A percentile compares a stretch with the other conserved stretches of the same genome.
phyloP scores from a whole-genome alignment of 2,113 vertebrate species.

The Chaetodon auriga region DNA sequence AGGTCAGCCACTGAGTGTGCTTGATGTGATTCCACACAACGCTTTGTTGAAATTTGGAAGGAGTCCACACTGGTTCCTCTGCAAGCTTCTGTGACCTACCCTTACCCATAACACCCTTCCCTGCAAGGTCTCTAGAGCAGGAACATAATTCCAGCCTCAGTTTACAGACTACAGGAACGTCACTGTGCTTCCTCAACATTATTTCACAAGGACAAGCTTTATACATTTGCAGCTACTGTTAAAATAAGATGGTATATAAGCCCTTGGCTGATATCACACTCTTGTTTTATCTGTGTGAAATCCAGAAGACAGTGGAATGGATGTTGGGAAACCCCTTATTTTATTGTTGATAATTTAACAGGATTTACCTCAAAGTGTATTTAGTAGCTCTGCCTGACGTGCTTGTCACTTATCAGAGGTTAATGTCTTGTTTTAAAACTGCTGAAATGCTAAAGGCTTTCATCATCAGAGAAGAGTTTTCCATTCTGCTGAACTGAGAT shows the following conservation, averaged over 20 bases:
- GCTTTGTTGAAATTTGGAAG: not conserved
- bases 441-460: not conserved
- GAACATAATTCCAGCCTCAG: not conserved
- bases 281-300: conserved; percentile 7
- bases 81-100: not conserved
- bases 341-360: conserved; percentile 7
- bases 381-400: conserved; percentile 2
- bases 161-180: conserved; percentile 3
- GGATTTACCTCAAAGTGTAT: not conserved
- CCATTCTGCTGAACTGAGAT: conserved; percentile 5
- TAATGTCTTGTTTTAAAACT: not conserved
- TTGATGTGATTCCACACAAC: not conserved
- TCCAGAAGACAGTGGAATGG: not conserved
- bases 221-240: conserved; percentile 5
- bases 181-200: not conserved
- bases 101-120: not conserved
- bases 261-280: not conserved
- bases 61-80: not conserved
- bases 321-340: conserved; percentile 11
- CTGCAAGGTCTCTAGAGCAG: not conserved
- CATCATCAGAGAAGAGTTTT: not conserved
- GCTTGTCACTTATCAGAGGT: not conserved
- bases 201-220: not conserved
- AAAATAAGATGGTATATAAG: not conserved
- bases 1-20: no score